Base-by-base conservation (phyloP, 2,113 vertebrate genomes). In the Hypomesus transpacificus region DNA sequence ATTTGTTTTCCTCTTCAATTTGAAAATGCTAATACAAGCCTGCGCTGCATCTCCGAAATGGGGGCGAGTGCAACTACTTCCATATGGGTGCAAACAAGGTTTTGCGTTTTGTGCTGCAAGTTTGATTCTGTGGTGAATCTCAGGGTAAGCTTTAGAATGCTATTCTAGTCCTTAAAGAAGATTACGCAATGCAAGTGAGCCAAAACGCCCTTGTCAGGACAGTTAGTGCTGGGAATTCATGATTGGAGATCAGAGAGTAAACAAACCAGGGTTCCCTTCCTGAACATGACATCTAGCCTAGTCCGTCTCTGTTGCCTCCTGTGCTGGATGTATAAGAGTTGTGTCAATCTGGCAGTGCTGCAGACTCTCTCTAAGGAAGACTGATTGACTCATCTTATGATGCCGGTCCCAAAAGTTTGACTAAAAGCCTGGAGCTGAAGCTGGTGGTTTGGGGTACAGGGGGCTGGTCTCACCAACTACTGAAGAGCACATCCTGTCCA, bases 181-280 rank as follows among this genome's bases (percentile, higher is more conserved):
- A 68, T 26, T 52, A 26, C 14, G 26, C 22, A 26, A 17, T 68
- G 39, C 2, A 20, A 50, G 31, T 50, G 26, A 54, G 50, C 4
- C 8, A 22, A 68, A 22, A 28, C 3, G 13, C 18, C 17, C 18
- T 6, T 52, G 3, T 54, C 28, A 21, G 26, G 17, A 28, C 17
- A 17, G 46, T 20, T 21, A 66, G 50, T 7, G 46, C 65, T 18
- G 28, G 54, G 51, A 68, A 68, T 68, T 56, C 53, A 52, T 26
- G 66, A 68, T 68, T 26, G 31, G 22, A 68, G 66, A 68, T 68
- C 17, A 56, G 16, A 53, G 65, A 16, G 50, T 4, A 22, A 26
- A 14, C 2, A 14, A 17, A 16, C 16, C 1, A 56, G 54, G n/a
- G 9, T 34, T 34, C 31, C 31, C 39, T 46, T 46, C 39, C 39